These are phyloP conservation scores for Arvicola amphibius DNA, from an alignment of 2,797 vertebrate species.

Conservation along the genomic window DNA sequence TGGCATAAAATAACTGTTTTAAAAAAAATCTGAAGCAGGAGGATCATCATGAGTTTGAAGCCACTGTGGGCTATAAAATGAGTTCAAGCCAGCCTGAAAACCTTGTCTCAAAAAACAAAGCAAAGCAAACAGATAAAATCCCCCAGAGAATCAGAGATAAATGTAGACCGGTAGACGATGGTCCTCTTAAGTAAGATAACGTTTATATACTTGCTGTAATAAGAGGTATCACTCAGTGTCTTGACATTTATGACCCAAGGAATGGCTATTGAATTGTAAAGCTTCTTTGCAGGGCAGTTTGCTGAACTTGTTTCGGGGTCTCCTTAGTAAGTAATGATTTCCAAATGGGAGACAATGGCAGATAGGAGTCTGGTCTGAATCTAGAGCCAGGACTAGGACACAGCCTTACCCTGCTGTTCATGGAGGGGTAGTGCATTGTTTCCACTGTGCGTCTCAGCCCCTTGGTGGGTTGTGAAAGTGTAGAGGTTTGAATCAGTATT, in stretches of 20 bases:
- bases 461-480: neutral
- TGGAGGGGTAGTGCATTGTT: neutral
- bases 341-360: neutral
- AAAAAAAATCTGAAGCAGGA: neutral
- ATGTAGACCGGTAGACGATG: neutral
- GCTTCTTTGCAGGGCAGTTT: neutral
- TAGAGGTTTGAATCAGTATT: neutral
- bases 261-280: neutral
- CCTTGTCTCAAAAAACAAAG: neutral
- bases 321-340: neutral
- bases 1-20: neutral
- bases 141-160: neutral
- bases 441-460: neutral
- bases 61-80: neutral
- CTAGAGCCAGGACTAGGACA: neutral
- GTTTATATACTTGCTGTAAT: neutral
- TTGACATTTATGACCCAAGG: neutral
- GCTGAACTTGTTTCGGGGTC: neutral
- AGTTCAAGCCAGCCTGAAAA: neutral
- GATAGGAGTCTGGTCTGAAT: neutral
- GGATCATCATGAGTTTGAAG: neutral
- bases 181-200: neutral
- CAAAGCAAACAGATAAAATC: neutral
- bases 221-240: neutral
- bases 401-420: neutral